Evolutionary conservation across 1,140 invertebrate species (phyloP).

Genomic region (Eriosoma lanigerum): DNA sequence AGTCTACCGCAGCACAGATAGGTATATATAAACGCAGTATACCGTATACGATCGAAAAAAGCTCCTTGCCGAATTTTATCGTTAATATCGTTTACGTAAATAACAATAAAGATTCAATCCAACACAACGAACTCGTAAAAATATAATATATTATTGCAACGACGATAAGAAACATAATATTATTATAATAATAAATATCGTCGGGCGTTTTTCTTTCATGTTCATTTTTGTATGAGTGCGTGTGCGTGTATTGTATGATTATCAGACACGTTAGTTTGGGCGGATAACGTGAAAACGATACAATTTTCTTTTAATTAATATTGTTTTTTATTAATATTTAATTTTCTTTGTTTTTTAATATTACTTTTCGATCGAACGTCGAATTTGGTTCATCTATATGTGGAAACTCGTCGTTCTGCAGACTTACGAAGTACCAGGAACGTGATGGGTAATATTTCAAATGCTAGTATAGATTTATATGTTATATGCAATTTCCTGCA

Average conservation of each 20-base stretch:
- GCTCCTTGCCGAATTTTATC: no score
- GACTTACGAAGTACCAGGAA: constrained; percentile 7
- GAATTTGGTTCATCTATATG: constrained; percentile 9
- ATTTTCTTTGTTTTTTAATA: background rate
- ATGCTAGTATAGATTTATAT: background rate
- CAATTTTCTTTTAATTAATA: no score
- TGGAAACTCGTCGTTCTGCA: constrained; percentile 11
- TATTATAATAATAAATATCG: background rate
- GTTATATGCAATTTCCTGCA: no score
- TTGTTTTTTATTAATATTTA: no score
- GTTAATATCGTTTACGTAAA: no score
- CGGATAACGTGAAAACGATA: no score
- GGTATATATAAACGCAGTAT: constrained; percentile 5
- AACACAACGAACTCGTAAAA: no score
- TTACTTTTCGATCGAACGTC: background rate
- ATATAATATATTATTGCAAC: background rate
- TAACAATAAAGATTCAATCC: no score
- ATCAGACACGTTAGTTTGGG: no score
- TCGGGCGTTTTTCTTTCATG: background rate
- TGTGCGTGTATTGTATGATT: no score
- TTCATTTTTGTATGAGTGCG: background rate
- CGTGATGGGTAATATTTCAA: constrained; percentile 26
- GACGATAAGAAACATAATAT: background rate
- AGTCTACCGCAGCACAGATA: background rate
- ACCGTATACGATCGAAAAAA: background rate